Evolutionary conservation across 2,113 vertebrate species (phyloP).

Genomic region (Muntiacus reevesi): DNA sequence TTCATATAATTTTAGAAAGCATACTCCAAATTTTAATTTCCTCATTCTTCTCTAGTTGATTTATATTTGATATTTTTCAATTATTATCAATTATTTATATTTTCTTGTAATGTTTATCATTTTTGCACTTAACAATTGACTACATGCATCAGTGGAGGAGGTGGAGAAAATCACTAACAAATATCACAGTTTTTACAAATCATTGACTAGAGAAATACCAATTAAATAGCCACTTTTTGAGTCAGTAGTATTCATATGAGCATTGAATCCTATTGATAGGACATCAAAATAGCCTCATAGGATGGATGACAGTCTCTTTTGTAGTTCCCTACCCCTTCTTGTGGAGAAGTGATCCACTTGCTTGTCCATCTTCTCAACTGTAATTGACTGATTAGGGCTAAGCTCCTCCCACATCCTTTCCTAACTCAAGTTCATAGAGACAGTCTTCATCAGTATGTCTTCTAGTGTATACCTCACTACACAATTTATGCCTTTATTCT

Average conservation of each 20-base stretch:
- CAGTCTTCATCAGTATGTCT: background rate
- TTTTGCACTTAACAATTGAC: background rate
- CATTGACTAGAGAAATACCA: background rate
- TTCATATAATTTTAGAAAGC: background rate
- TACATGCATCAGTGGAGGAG: background rate
- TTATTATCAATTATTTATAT: slow-evolving; percentile 10
- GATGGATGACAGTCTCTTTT: background rate
- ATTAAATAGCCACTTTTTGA: background rate
- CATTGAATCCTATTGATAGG: background rate
- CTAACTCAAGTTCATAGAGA: background rate
- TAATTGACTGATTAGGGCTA: background rate
- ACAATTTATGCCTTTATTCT: background rate
- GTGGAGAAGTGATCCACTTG: background rate
- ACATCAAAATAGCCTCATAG: background rate
- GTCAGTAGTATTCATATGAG: background rate
- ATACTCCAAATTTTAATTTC: background rate
- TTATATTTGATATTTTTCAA: slow-evolving; percentile 36
- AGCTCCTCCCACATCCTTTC: background rate
- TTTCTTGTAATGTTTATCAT: slow-evolving; percentile 40
- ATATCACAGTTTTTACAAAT: background rate
- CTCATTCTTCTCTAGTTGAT: background rate
- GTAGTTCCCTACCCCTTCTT: background rate
- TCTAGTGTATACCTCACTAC: background rate
- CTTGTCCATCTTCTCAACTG: background rate
- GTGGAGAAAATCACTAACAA: background rate